Evolutionary conservation across 2,888 invertebrate genomes (phyloP).

Genomic region (Hololepta plana): DNA sequence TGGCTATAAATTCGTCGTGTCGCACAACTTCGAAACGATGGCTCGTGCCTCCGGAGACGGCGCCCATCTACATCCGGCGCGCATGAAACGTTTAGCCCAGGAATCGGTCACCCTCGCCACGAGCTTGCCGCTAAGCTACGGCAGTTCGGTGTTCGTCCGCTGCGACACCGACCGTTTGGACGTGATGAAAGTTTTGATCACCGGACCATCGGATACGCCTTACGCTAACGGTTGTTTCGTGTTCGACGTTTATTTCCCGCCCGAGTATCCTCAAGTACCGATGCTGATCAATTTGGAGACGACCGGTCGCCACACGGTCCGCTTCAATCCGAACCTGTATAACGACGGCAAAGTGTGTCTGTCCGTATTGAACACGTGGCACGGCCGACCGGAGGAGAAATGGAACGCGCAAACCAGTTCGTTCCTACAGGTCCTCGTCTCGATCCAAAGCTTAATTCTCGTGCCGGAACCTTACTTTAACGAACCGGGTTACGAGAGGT

Average conservation of each 20-base stretch:
- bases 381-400: conserved; percentile 89
- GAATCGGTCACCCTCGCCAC: conserved; percentile 88
- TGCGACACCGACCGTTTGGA: conserved; percentile 88
- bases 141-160: conserved; percentile 87
- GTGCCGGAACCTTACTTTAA: conserved; percentile 91
- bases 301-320: conserved; percentile 71
- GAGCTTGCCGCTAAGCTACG: conserved; percentile 78
- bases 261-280: conserved; percentile 48
- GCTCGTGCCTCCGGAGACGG: conserved; percentile 75
- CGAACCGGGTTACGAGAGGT: conserved; percentile 86
- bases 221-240: conserved; percentile 86
- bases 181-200: conserved; percentile 91
- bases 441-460: conserved; percentile 81
- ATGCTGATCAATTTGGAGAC: conserved; percentile 86
- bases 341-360: conserved; percentile 92
- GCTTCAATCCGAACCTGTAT: conserved; percentile 87
- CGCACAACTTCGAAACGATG: conserved; percentile 79
- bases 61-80: conserved; percentile 65
- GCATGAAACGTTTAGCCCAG: conserved; percentile 84
- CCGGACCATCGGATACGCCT: conserved; percentile 80
- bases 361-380: conserved; percentile 92
- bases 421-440: conserved; percentile 77
- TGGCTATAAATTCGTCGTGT: conserved; percentile 62
- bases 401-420: conserved; percentile 94
- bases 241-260: conserved; percentile 79